These are phyloP conservation scores for Geodia barretti DNA, from an alignment of 37 sponge, comb jelly and placozoan genomes.

Conservation along the genomic window DNA sequence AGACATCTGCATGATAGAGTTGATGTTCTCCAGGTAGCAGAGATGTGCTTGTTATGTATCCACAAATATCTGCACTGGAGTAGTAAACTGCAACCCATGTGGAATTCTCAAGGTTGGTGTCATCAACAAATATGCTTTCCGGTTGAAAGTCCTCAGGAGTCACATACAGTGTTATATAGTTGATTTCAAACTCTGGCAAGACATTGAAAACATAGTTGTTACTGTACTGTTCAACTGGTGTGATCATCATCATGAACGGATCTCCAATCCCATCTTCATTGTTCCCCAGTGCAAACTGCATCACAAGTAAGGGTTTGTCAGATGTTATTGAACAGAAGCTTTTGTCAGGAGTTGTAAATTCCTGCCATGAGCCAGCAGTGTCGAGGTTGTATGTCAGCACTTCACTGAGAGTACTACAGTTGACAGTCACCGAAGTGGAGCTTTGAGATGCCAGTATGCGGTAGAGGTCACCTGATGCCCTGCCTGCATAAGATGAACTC, in stretches of 20 bases:
- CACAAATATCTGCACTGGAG: constrained; percentile 19
- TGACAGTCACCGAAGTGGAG: constrained; percentile 40
- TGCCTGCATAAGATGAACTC: constrained; percentile 14
- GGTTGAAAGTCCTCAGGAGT: constrained; percentile 29
- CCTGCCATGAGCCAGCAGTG: constrained; percentile 13
- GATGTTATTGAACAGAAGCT: constrained; percentile 46
- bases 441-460: constrained; percentile 29
- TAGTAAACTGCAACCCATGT: constrained; percentile 16
- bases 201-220: constrained; percentile 52
- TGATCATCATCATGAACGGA: constrained; percentile 64
- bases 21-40: constrained; percentile 28
- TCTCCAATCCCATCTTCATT: constrained; percentile 21
- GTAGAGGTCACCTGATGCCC: constrained; percentile 21
- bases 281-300: constrained; percentile 31
- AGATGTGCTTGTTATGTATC: constrained; percentile 16
- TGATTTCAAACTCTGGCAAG: constrained; percentile 5
- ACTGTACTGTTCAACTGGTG: constrained; percentile 72
- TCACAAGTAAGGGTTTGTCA: constrained; percentile 37
- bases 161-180: constrained; percentile 43
- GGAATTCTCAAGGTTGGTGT: background rate
- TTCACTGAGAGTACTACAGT: constrained; percentile 6
- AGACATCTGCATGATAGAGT: constrained; percentile 41
- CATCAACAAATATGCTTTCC: constrained; percentile 24
- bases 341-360: background rate
- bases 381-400: background rate